phyloP scores from a whole-genome alignment of 2,797 vertebrate species.

The Eremophila alpestris region DNA sequence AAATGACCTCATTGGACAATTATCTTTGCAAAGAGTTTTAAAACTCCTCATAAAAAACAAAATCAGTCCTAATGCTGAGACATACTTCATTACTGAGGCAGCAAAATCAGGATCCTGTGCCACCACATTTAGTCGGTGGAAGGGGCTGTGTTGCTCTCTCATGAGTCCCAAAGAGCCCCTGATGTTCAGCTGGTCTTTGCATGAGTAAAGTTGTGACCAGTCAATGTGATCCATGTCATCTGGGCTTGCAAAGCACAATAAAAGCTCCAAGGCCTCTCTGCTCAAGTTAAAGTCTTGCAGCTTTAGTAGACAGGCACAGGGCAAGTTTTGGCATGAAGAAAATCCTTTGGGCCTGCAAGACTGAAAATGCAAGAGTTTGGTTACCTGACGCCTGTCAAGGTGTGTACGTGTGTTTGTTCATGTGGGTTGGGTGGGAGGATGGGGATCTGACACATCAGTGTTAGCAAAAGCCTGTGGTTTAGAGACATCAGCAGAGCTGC shows the following conservation, averaged over 20 bases:
- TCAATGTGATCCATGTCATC: fast-evolving
- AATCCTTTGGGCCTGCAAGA: background rate
- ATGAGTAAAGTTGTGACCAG: background rate
- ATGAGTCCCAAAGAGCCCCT: background rate
- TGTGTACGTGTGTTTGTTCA: background rate
- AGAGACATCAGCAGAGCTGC: background rate
- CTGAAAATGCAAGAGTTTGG: background rate
- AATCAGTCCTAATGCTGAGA: background rate
- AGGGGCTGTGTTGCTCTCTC: background rate
- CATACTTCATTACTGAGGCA: background rate
- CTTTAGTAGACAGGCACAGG: background rate
- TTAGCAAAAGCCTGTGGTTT: background rate
- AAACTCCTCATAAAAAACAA: background rate
- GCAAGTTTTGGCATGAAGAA: background rate
- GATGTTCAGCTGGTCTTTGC: background rate
- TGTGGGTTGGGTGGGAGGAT: background rate
- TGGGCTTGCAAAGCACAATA: background rate
- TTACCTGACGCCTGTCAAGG: background rate
- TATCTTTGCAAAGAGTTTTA: background rate
- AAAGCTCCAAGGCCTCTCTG: background rate
- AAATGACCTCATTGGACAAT: background rate
- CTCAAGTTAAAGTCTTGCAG: background rate
- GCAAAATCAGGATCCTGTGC: background rate
- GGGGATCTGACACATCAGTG: background rate
- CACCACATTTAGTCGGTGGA: background rate